Conservation (phyloP, 2,888 invertebrate genomes). For the Caenorhabditis wallacei region DNA sequence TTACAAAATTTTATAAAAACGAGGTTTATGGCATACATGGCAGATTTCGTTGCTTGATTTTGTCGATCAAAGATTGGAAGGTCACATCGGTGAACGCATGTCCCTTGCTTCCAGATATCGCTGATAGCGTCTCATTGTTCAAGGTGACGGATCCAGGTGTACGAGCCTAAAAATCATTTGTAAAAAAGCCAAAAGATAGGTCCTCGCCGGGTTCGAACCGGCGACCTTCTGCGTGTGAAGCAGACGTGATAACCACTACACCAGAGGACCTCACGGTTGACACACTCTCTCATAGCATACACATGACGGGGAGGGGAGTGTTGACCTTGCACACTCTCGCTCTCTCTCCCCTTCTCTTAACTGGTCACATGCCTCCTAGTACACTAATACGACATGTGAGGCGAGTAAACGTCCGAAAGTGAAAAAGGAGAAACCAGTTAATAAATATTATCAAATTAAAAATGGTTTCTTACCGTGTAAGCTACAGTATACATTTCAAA, state of each 20-base stretch:
- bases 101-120: conserved; percentile 69
- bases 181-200: conserved; percentile 22
- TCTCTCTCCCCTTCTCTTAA: conserved; percentile 11
- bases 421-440: conserved; percentile 12
- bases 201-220: conserved; percentile 75
- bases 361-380: conserved; percentile 16
- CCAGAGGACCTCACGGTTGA: conserved; percentile 12
- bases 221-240: conserved; percentile 81
- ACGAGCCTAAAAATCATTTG: conserved; percentile 44
- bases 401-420: background rate
- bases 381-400: background rate
- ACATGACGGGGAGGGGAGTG: conserved; percentile 6
- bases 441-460: background rate
- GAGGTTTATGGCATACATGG: conserved; percentile 71
- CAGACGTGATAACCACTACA: conserved; percentile 79
- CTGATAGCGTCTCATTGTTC: conserved; percentile 76
- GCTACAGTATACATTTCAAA: conserved; percentile 80
- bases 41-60: conserved; percentile 73
- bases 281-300: background rate
- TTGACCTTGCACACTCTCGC: background rate
- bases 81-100: conserved; percentile 76
- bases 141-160: conserved; percentile 59
- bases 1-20: conserved; percentile 36
- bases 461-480: conserved; percentile 66
- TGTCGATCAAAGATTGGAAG: conserved; percentile 76